Evolutionary conservation across 2,113 vertebrate species (phyloP), one percentile per base, ranked within the genome.

Genomic region (Phodopus roborovskii): DNA sequence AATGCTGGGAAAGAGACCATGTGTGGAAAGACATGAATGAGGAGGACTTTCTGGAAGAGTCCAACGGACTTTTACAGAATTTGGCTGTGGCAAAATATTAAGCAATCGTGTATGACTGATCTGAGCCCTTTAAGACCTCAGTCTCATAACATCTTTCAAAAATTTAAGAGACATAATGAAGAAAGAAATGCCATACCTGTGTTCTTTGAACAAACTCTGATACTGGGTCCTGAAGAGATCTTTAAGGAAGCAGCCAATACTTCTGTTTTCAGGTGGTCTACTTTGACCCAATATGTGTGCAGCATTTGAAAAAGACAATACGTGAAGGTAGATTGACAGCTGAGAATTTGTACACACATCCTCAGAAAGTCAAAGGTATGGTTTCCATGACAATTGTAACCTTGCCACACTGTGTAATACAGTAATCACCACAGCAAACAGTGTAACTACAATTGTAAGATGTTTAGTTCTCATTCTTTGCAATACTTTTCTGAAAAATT

Each of bases 321-420:
- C 53, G 15, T 45, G 45, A 73, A 93, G 88, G 17, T 45, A 86
- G 71, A 12, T 50, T 83, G 91, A 87, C 20, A 87, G 77, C 26
- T 85, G 86, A 94, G 82, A 95, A 88, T 96, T 94, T 85, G 30
- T 30, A 95, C 13, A 22, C 60, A 95, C 56, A 90, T 87, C 64
- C 48, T 36, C 30, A n/a, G 64, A 90, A 96, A 95, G 94, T 96
- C 71, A 91, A 96, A 97, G 36, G 73, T 94, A 16, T 56, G 36
- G 95, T 98, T 97, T 77, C 91, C 97, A 68, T 92, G 84, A 75
- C 92, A 97, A 81, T 90, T 92, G 48, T 77, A 97, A 90, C 39
- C 92, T 89, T 92, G 74, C 82, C 16, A 96, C 56, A 92, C n/a
- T n/a, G 60, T 66, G 64, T 78, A 87, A 83, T 96, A 78, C 50